A percentile compares a stretch with the other conserved stretches of the same genome.
Conservation (phyloP, 2,113 vertebrate genomes). For the Origma solitaria region DNA sequence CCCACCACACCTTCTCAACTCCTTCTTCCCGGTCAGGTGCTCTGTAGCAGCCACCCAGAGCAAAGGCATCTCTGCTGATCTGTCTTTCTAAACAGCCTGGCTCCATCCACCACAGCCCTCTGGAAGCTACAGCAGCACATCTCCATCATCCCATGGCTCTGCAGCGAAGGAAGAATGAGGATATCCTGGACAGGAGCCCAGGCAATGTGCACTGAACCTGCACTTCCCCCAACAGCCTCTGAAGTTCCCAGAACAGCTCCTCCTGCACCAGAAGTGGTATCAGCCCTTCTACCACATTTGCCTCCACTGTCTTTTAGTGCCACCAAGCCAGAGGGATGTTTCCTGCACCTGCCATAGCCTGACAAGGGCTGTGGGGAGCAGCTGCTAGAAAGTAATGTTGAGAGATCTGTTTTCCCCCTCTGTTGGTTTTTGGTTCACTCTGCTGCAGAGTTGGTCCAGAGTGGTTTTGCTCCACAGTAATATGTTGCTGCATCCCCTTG, state of each 20-base stretch:
- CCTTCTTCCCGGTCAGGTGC: background rate
- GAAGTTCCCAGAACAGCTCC: background rate
- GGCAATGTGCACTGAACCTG: background rate
- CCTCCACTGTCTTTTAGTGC: background rate
- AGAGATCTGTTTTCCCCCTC: background rate
- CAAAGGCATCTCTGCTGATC: background rate
- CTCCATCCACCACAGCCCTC: background rate
- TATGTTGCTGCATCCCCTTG: background rate
- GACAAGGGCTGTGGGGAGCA: background rate
- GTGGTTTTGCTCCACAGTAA: background rate
- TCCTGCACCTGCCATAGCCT: background rate
- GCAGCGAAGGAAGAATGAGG: background rate
- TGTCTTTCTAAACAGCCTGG: background rate
- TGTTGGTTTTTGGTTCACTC: background rate
- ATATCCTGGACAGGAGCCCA: background rate
- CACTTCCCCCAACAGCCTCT: no score
- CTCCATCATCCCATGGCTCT: background rate
- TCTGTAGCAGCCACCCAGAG: background rate
- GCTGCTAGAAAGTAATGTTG: background rate
- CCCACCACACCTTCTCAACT: no score
- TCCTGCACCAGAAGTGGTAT: no score
- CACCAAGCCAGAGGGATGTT: background rate
- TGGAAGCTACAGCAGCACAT: background rate
- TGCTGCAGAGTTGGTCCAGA: background rate
- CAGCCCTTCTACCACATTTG: background rate